Evolutionary conservation across 2,797 vertebrate genomes (phyloP).

Genomic region (Neomorphus geoffroyi): DNA sequence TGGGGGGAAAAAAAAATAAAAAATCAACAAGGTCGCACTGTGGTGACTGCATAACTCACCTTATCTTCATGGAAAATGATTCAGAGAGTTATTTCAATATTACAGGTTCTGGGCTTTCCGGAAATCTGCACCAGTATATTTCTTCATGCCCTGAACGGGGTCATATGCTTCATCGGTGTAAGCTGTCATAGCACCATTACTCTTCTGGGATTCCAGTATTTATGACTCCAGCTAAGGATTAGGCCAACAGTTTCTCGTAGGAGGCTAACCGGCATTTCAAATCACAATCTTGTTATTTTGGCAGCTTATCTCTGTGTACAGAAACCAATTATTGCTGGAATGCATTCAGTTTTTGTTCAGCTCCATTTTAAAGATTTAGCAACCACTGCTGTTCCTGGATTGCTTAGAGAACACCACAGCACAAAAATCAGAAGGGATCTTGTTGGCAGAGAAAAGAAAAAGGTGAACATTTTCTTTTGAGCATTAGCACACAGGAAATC

Average conservation of each 20-base stretch:
- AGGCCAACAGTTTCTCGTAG: background rate
- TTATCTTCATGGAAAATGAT: background rate
- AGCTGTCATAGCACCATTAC: background rate
- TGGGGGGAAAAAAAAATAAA: no score
- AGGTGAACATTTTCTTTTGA: background rate
- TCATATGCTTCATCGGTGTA: background rate
- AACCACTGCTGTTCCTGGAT: background rate
- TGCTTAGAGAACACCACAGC: background rate
- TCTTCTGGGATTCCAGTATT: background rate
- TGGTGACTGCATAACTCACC: background rate
- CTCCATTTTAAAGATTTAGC: background rate
- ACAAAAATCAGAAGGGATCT: background rate
- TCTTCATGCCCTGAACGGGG: background rate
- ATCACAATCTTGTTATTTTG: constrained; percentile 38
- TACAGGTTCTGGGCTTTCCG: background rate
- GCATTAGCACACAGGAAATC: background rate
- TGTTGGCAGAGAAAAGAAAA: background rate
- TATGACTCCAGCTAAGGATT: background rate
- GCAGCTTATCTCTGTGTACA: constrained; percentile 57
- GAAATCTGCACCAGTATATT: background rate
- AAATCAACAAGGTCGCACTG: background rate
- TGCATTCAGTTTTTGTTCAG: constrained; percentile 9
- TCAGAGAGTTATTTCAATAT: background rate
- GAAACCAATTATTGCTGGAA: constrained; percentile 62
- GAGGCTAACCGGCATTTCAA: constrained; percentile 37